These are phyloP conservation scores for Himalopsyche anomala DNA, from an alignment of 2,888 invertebrate genomes.

Conservation along the genomic window DNA sequence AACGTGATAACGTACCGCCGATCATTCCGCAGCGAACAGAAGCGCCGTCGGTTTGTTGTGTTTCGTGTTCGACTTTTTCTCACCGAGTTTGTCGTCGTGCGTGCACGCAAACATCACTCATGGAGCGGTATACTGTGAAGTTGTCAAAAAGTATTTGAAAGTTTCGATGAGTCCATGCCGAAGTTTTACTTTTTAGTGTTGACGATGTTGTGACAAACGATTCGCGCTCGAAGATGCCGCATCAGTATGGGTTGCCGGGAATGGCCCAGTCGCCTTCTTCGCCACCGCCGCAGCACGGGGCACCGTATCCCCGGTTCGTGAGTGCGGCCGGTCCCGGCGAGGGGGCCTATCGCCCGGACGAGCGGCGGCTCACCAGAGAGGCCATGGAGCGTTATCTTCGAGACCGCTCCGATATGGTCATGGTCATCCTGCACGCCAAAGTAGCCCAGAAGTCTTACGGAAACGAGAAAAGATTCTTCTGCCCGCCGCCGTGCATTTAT, in stretches of 20 bases:
- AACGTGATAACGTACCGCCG: slow-evolving; percentile 66
- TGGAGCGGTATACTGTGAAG: slow-evolving; percentile 50
- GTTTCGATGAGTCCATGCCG: slow-evolving; percentile 49
- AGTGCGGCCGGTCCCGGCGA: slow-evolving; percentile 78
- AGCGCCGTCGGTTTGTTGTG: slow-evolving; percentile 52
- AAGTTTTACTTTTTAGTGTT: slow-evolving; percentile 50
- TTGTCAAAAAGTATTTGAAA: slow-evolving; percentile 54
- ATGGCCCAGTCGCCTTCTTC: slow-evolving; percentile 90
- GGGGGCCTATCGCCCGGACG: slow-evolving; percentile 83
- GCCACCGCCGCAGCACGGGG: slow-evolving; percentile 80
- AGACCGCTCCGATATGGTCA: slow-evolving; percentile 95
- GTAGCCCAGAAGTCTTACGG: slow-evolving; percentile 99
- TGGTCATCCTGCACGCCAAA: slow-evolving; percentile 98
- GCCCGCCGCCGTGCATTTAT: slow-evolving; percentile 99
- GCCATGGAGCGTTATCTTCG: slow-evolving; percentile 98
- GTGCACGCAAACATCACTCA: slow-evolving; percentile 29
- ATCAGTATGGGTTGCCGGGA: slow-evolving; percentile 87
- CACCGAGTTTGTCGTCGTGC: slow-evolving; percentile 31
- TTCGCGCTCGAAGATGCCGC: slow-evolving; percentile 78
- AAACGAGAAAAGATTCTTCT: slow-evolving; percentile 99
- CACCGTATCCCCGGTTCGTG: slow-evolving; percentile 81
- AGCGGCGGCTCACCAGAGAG: slow-evolving; percentile 90
- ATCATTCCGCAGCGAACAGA: slow-evolving; percentile 66
- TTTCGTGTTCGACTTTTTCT: slow-evolving; percentile 48
- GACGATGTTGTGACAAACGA: slow-evolving; percentile 59